phyloP scores from a whole-genome alignment of 64 coral and sea anemone genomes.

The Hydrozoanthus tunicans region DNA sequence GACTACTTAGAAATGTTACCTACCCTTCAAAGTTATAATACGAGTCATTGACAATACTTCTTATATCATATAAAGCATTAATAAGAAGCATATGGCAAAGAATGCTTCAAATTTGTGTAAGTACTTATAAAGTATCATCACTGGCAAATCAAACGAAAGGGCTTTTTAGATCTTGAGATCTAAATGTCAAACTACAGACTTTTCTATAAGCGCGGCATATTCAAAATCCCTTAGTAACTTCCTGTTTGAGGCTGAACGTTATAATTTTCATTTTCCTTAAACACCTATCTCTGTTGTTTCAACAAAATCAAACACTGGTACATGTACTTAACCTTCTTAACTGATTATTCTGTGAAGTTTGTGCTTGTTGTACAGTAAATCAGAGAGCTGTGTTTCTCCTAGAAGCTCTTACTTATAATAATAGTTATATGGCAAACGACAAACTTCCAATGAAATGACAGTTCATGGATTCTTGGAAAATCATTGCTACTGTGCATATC shows the following conservation, averaged over 20 bases:
- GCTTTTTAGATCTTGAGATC: too few relatives aligned
- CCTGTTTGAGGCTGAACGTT: background rate
- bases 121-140: too few relatives aligned
- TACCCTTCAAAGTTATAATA: background rate
- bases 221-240: background rate
- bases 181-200: too few relatives aligned
- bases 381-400: background rate
- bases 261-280: background rate
- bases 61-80: too few relatives aligned
- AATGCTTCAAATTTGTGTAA: too few relatives aligned
- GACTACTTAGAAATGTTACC: background rate
- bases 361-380: background rate
- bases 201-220: too few relatives aligned
- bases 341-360: background rate
- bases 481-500: background rate
- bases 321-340: background rate
- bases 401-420: background rate
- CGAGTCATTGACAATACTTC: too few relatives aligned
- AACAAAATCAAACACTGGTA: too few relatives aligned
- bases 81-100: too few relatives aligned
- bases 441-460: background rate
- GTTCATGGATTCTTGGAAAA: slow-evolving; percentile 24
- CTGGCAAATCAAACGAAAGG: too few relatives aligned
- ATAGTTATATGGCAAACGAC: background rate
- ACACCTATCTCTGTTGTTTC: too few relatives aligned